Percentiles rank a stretch among this genome's conserved stretches.
These are phyloP conservation scores for Aptenodytes forsteri DNA, from an alignment of 2,113 vertebrate genomes.

Conservation along the genomic window DNA sequence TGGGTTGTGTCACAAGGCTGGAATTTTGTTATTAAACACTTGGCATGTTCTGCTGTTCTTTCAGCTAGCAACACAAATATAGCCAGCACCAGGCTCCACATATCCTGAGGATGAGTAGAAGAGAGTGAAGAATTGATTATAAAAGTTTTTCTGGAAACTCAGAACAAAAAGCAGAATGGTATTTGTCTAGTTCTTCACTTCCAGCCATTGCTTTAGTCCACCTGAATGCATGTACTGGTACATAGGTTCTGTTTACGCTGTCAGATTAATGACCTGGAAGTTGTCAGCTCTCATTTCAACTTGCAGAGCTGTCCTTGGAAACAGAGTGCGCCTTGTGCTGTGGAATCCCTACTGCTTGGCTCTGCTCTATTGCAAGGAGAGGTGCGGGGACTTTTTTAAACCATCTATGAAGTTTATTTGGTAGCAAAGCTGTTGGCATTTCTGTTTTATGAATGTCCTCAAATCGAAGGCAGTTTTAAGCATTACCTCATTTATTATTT, in stretches of 20 bases:
- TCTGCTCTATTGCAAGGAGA: background rate
- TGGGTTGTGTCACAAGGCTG: constrained; percentile 58
- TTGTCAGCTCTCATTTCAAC: background rate
- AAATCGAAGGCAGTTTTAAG: background rate
- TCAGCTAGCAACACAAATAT: constrained; percentile 39
- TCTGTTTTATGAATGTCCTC: constrained; percentile 11
- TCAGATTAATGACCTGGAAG: background rate
- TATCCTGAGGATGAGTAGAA: background rate
- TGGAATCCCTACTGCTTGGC: background rate
- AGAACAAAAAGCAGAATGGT: background rate
- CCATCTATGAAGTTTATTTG: background rate
- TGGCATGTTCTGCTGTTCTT: constrained; percentile 56
- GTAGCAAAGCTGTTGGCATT: background rate
- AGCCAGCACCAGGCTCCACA: background rate
- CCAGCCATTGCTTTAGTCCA: background rate
- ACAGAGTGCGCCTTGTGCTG: background rate
- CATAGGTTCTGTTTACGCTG: background rate
- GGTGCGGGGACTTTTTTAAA: background rate
- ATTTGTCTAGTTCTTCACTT: background rate
- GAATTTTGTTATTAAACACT: constrained; percentile 66
- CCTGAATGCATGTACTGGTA: background rate
- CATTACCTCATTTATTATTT: constrained; percentile 27
- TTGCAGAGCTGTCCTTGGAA: background rate
- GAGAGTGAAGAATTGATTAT: background rate
- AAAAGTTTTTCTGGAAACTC: background rate